Evolutionary conservation across 2,797 vertebrate genomes (phyloP), one percentile per base, ranked within the genome.

Genomic region (Nannoperca australis): DNA sequence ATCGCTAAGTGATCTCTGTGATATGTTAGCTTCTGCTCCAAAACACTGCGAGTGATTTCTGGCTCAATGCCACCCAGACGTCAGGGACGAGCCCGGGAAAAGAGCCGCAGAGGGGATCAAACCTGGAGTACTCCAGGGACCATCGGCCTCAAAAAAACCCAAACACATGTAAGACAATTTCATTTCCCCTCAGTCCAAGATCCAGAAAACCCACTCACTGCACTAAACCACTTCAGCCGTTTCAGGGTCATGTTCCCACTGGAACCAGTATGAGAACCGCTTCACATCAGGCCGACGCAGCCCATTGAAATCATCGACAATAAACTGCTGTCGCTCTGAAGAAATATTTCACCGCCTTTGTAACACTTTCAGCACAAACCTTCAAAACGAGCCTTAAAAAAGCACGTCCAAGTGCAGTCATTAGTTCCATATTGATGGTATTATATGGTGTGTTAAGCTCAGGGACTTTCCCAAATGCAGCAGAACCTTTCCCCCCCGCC

Each of bases 361-460:
- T 67, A 82, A 86, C 78, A 89, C 86, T 85, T 84, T 82, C 70
- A 85, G 89, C 73, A 69, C 71, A 73, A 87, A 88, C 71, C 76
- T 79, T 67, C 24, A 70, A 61, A 79, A 70, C n/a, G 73, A 79
- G 81, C 73, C 73, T 65, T 84, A 74, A 74, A 84, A 73, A 70
- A 82, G 85, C 88, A 87, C 73, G 82, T 83, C 85, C 85, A 90
- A 89, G 88, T 83, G 84, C 85, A 56, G 84, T 84, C 90, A 92
- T 91, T 92, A 86, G 88, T 83, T 88, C 89, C 78, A 86, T 91
- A 91, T 85, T 92, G 85, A 91, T 79, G 89, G 84, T 79, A 85
- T 91, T 92, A 85, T 86, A 85, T 84, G 72, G 85, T 2, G 79
- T 81, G 85, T 88, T 93, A 88, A 91, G 88, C 86, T 87, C 79